Evolutionary conservation across 2,888 invertebrate species (phyloP), one percentile per base, ranked within the genome.

Genomic region (Cetonia aurata): DNA sequence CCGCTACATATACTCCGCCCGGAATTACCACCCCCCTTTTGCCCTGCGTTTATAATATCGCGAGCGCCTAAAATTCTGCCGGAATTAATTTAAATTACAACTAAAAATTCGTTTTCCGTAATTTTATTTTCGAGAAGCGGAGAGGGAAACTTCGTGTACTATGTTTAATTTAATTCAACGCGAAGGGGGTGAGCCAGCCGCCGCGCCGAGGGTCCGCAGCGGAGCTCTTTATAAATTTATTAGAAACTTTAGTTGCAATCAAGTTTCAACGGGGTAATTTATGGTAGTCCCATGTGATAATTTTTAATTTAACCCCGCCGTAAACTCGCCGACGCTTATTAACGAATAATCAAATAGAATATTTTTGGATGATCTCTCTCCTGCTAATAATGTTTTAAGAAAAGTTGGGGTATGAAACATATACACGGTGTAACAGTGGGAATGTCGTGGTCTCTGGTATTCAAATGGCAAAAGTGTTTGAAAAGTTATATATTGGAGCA

Each of bases 31-130:
- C 62, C 62, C 62, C 62, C 25, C 25, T 1, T 25, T 65, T 37
- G 50, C 37, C 50, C 50, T 33, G 52, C 10, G 50, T 33, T 57
- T 41, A 17, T 65, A 65, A 65, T n/a, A n/a, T 65, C 50, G 50
- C 50, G 62, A 12, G 41, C 62, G 62, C 50, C 50, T 65, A 65
- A 65, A 65, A 65, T 65, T 65, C 50, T 65, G 50, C 37, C 62
- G 37, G 50, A 65, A 65, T 65, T 65, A 65, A 65, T 65, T 65
- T 65, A 65, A 65, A 65, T 65, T 65, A 65, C 62, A 65, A 65
- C 52, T 65, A 65, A 65, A 65, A 65, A 65, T 50, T 65, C 62
- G 33, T 50, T 65, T 33, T 37, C 37, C 41, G 50, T 52, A 65
- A 65, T 65, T 65, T 65, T 65, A 65, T 65, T 65, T 65, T 46